These are phyloP conservation scores for Lasioglossum morio DNA, from an alignment of 2,888 invertebrate species.

Conservation along the genomic window DNA sequence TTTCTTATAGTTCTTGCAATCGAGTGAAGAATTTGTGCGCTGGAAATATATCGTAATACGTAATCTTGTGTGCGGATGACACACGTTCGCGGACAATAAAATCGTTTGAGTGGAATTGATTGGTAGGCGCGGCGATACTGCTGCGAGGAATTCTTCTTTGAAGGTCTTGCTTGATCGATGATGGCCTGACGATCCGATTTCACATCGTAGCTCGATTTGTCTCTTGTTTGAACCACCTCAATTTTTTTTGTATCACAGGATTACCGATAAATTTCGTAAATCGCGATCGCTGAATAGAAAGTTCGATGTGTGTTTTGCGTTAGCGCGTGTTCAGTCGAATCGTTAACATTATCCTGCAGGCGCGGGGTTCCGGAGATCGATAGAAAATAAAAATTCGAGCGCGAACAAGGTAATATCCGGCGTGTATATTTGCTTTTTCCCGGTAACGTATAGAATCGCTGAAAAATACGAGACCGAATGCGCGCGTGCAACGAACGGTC, in stretches of 20 bases:
- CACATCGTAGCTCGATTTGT: not conserved
- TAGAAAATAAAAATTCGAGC: constrained; percentile 1
- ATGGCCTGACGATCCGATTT: not conserved
- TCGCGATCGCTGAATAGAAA: not conserved
- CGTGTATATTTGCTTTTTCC: constrained; percentile 23
- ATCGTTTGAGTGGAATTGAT: constrained; percentile 1
- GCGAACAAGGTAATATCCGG: constrained; percentile 8
- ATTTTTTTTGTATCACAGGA: not conserved
- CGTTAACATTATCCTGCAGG: not conserved
- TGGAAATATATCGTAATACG: not conserved
- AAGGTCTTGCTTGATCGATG: not conserved
- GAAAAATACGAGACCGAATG: constrained; percentile 12
- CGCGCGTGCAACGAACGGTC: constrained; percentile 2
- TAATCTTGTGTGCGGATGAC: not conserved
- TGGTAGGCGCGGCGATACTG: not conserved
- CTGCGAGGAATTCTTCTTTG: not conserved
- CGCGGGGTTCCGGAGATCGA: not conserved
- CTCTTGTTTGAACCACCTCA: not conserved
- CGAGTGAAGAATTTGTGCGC: not conserved
- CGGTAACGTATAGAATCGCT: not conserved
- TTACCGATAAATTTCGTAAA: not conserved
- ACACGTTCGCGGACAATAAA: not conserved
- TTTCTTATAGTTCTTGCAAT: no score
- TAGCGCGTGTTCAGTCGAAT: not conserved
- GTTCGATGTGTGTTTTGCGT: not conserved